Evolutionary conservation across 2,113 vertebrate genomes (phyloP).

Genomic region (Amphiprion percula): DNA sequence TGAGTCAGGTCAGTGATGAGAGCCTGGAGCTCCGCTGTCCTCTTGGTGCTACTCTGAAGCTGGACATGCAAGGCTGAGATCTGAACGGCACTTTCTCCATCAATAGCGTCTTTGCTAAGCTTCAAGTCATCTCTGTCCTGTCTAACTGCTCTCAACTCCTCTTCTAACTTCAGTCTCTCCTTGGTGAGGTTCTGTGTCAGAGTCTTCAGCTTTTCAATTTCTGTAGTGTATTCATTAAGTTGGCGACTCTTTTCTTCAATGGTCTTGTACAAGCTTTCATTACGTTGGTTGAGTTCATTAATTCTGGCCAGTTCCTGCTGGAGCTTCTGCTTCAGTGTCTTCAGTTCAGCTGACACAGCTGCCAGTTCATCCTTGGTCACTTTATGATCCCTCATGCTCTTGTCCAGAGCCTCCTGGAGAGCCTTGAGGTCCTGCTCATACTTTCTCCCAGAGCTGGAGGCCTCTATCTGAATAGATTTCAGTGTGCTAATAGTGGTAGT

Average conservation of each 20-base stretch:
- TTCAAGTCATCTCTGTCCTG: slow-evolving; percentile 91
- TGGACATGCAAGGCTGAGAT: slow-evolving; percentile 92
- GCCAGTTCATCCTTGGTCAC: slow-evolving; percentile 87
- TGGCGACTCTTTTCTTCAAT: slow-evolving; percentile 93
- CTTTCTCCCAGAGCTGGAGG: slow-evolving; percentile 84
- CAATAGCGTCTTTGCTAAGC: slow-evolving; percentile 83
- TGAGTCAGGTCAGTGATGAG: slow-evolving; percentile 96
- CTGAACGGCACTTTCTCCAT: slow-evolving; percentile 86
- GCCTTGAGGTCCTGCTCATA: slow-evolving; percentile 89
- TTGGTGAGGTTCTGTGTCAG: slow-evolving; percentile 95
- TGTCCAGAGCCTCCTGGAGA: slow-evolving; percentile 90
- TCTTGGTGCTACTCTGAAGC: slow-evolving; percentile 93
- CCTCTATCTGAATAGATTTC: slow-evolving; percentile 89
- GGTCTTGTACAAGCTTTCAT: slow-evolving; percentile 92
- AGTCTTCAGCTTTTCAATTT: slow-evolving; percentile 92
- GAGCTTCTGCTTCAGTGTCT: slow-evolving; percentile 89
- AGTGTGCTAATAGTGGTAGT: slow-evolving; percentile 90
- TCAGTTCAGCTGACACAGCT: slow-evolving; percentile 85
- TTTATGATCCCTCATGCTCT: slow-evolving; percentile 90
- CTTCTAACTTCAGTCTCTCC: slow-evolving; percentile 92
- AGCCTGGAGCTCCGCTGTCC: slow-evolving; percentile 91
- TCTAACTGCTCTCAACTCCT: slow-evolving; percentile 89
- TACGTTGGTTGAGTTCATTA: slow-evolving; percentile 90
- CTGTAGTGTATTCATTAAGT: slow-evolving; percentile 90
- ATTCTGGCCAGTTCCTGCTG: slow-evolving; percentile 88